Percentiles rank a stretch among this genome's conserved stretches.
These are phyloP conservation scores for Pyrgus malvae DNA, from an alignment of 2,888 invertebrate species.

Conservation along the genomic window DNA sequence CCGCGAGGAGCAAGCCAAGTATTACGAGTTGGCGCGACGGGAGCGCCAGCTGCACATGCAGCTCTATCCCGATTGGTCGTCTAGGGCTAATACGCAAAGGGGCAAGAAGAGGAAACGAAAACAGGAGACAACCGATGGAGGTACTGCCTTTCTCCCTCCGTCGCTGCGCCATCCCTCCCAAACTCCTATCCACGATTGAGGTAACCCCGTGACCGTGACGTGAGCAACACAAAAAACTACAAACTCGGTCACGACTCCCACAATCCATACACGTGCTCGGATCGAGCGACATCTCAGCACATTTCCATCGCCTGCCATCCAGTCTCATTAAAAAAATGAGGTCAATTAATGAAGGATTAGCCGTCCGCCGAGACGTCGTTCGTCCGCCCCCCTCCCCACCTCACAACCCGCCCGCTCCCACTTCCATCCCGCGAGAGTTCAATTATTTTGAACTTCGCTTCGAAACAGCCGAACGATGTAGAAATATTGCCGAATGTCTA, in stretches of 20 bases:
- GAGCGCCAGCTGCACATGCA: conserved; percentile 99
- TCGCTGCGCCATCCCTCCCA: conserved; percentile 47
- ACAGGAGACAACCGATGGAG: conserved; percentile 98
- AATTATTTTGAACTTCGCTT: conserved; percentile 68
- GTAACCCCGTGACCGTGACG: conserved; percentile 15
- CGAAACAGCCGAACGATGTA: conserved; percentile 58
- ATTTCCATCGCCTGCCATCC: conserved; percentile 45
- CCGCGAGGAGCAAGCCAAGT: conserved; percentile 99
- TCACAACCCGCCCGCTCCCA: conserved; percentile 38
- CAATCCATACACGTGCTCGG: conserved; percentile 39
- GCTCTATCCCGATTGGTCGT: conserved; percentile 99
- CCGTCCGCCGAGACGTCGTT: conserved; percentile 66
- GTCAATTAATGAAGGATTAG: conserved; percentile 76
- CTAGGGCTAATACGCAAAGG: conserved; percentile 99
- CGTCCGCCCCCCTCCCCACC: conserved; percentile 50
- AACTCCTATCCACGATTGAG: conserved; percentile 31
- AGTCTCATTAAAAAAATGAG: conserved; percentile 67
- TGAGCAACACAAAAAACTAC: conserved; percentile 12
- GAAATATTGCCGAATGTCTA: conserved; percentile 72
- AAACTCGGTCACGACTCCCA: conserved; percentile 48
- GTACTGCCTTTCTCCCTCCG: conserved; percentile 84
- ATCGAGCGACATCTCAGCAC: conserved; percentile 59
- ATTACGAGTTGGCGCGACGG: conserved; percentile 99
- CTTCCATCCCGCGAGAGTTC: conserved; percentile 53
- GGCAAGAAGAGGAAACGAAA: conserved; percentile 99